A percentile compares a stretch with the other conserved stretches of the same genome.
Conservation (phyloP, 2,797 vertebrate species). For the Hippocampus kuda region DNA sequence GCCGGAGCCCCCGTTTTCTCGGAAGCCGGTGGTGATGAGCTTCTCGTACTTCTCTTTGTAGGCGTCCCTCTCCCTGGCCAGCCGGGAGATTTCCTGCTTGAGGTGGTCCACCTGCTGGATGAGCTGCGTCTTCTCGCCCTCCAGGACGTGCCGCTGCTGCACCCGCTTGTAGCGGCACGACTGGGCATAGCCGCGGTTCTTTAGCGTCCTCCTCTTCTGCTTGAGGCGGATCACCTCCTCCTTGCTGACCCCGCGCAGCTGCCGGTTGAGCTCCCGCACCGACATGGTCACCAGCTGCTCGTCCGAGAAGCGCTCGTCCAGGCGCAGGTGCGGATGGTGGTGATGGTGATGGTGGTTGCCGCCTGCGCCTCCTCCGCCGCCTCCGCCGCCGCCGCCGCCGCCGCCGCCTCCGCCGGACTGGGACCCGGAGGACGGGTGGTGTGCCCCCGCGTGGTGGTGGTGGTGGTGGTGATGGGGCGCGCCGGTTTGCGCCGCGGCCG, state of each 20-base stretch:
- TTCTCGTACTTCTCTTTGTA: slow-evolving; percentile 99
- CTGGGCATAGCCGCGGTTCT: slow-evolving; percentile 98
- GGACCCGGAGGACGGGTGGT: slow-evolving; percentile 66
- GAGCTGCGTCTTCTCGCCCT: slow-evolving; percentile 96
- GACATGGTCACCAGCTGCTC: slow-evolving; percentile 98
- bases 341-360: background rate
- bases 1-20: slow-evolving; percentile 85
- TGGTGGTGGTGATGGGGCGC: slow-evolving; percentile 81
- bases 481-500: slow-evolving; percentile 85
- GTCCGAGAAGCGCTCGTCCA: slow-evolving; percentile 96
- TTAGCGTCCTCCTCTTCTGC: slow-evolving; percentile 97
- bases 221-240: slow-evolving; percentile 97
- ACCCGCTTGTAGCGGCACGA: slow-evolving; percentile 98
- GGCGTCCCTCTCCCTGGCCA: slow-evolving; percentile 95
- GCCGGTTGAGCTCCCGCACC: slow-evolving; percentile 93
- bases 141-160: slow-evolving; percentile 96
- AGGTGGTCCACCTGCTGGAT: slow-evolving; percentile 98
- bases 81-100: slow-evolving; percentile 97
- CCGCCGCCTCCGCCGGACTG: slow-evolving; percentile 57
- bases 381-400: slow-evolving; percentile 30
- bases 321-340: slow-evolving; percentile 73
- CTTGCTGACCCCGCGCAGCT: slow-evolving; percentile 95
- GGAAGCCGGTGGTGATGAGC: slow-evolving; percentile 91
- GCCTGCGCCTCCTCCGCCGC: background rate
- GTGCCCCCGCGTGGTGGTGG: slow-evolving; percentile 67